Conservation (phyloP, 2,113 vertebrate species). For the Equus przewalskii region DNA sequence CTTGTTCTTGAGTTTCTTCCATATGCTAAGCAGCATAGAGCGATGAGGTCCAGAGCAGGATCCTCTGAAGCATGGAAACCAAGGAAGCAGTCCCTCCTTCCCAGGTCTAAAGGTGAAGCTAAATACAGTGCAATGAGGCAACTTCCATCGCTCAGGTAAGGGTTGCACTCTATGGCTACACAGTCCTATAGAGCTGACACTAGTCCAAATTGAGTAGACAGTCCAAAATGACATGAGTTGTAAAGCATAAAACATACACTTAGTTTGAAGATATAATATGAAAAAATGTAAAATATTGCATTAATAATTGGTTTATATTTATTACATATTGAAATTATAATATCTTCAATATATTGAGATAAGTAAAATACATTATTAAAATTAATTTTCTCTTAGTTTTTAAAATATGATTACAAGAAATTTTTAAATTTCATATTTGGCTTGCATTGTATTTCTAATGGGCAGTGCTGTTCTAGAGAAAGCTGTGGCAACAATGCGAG, state of each 20-base stretch:
- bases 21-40: neutral
- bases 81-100: neutral
- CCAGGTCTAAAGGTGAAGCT: neutral
- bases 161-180: rapidly evolving
- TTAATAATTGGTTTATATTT: neutral
- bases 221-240: neutral
- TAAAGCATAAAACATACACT: neutral
- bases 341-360: neutral
- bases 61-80: neutral
- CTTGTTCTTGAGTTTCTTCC: neutral
- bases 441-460: neutral
- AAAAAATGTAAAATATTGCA: neutral
- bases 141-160: neutral
- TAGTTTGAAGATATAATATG: neutral
- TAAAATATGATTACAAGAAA: neutral
- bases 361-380: neutral
- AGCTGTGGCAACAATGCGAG: neutral
- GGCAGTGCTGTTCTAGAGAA: neutral
- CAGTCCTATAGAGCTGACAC: neutral
- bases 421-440: neutral
- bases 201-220: neutral
- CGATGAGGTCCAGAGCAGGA: neutral
- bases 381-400: neutral
- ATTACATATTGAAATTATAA: neutral
- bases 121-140: neutral